phyloP scores from a whole-genome alignment of 2,888 invertebrate genomes.

The Tenthredo amoena region DNA sequence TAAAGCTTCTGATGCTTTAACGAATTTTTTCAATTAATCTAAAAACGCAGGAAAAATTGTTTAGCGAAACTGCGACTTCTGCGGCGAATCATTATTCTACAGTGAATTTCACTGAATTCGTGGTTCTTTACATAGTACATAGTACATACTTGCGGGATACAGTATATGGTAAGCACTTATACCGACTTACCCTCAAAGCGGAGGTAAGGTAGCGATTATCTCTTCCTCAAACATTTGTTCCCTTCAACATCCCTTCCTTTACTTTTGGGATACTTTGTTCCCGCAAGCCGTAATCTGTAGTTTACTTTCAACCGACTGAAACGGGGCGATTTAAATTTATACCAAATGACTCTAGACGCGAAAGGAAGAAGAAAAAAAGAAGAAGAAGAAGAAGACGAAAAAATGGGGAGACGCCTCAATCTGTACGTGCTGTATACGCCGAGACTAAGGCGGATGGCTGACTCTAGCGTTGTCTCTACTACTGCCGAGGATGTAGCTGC shows the following conservation, averaged over 20 bases:
- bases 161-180: neutral
- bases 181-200: conserved; percentile 23
- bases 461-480: conserved; percentile 43
- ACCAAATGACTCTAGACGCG: conserved; percentile 24
- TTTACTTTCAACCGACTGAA: conserved; percentile 34
- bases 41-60: neutral
- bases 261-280: conserved; percentile 36
- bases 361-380: neutral
- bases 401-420: neutral
- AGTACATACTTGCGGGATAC: neutral
- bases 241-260: neutral
- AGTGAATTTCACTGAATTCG: neutral
- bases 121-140: neutral
- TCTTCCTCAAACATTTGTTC: conserved; percentile 40
- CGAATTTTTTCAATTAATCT: neutral
- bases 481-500: conserved; percentile 30
- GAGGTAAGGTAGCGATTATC: conserved; percentile 40
- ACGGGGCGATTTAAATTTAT: conserved; percentile 22
- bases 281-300: conserved; percentile 33
- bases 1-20: too few relatives aligned
- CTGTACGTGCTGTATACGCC: conserved; percentile 9
- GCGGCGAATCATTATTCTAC: too few relatives aligned
- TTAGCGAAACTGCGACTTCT: neutral
- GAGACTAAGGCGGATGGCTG: conserved; percentile 16
- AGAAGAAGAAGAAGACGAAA: neutral